phyloP scores from a whole-genome alignment of 2,797 vertebrate species.

The Hipposideros larvatus region DNA sequence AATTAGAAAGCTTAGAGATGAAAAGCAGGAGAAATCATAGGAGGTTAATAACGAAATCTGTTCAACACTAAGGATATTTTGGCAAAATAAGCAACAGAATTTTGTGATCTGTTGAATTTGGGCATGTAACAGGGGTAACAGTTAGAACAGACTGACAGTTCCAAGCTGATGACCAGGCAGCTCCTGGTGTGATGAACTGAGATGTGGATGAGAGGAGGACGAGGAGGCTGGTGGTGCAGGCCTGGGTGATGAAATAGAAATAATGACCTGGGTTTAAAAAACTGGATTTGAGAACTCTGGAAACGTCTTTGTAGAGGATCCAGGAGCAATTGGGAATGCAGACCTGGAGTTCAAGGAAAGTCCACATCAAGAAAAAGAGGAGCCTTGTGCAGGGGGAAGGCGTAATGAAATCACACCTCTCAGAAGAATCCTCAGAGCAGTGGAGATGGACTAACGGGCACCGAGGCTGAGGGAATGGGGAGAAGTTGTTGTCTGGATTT shows the following conservation, averaged over 20 bases:
- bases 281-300: neutral
- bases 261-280: neutral
- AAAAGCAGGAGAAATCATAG: neutral
- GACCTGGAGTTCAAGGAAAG: neutral
- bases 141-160: neutral
- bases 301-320: neutral
- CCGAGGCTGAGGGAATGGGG: neutral
- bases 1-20: neutral
- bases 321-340: neutral
- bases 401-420: neutral
- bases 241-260: neutral
- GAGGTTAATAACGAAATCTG: neutral
- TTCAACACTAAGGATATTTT: neutral
- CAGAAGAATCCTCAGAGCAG: neutral
- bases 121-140: too few species aligned
- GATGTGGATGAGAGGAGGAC: accelerated
- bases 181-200: neutral
- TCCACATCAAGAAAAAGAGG: neutral
- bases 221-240: too few species aligned
- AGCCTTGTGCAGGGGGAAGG: neutral
- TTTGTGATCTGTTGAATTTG: neutral
- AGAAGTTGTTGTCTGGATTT: neutral
- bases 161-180: accelerated
- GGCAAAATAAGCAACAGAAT: neutral
- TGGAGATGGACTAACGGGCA: too few species aligned